A percentile compares a stretch with the other conserved stretches of the same genome.
Evolutionary conservation across 2,888 invertebrate genomes (phyloP).

Genomic region (Apamea sordens): DNA sequence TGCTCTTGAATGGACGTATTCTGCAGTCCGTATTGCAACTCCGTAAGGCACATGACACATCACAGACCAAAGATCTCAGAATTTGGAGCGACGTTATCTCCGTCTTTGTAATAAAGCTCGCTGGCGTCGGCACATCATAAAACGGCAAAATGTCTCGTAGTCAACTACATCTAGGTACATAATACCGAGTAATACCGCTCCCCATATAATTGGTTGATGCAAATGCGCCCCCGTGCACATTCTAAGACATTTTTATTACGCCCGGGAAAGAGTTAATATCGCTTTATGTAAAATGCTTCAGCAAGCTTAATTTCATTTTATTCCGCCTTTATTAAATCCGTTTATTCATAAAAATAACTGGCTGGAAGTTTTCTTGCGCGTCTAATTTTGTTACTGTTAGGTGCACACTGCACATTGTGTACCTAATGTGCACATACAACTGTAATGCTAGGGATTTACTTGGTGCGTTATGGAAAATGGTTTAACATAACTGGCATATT

Average conservation of each 20-base stretch:
- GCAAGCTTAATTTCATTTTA: conserved; percentile 74
- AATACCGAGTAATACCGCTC: conserved; percentile 38
- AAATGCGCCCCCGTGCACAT: conserved; percentile 78
- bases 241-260: conserved; percentile 82
- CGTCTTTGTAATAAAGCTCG: conserved; percentile 73
- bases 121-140: conserved; percentile 74
- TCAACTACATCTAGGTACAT: conserved; percentile 63
- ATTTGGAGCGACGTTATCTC: conserved; percentile 63
- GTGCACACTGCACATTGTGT: conserved; percentile 15
- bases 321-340: conserved; percentile 66
- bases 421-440: background rate
- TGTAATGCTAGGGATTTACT: conserved; percentile 17
- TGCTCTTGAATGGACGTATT: conserved; percentile 42
- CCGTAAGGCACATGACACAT: conserved; percentile 63
- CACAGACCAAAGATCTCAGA: conserved; percentile 51
- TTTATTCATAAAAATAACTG: conserved; percentile 66
- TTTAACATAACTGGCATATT: background rate
- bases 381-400: conserved; percentile 57
- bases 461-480: conserved; percentile 4
- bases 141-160: conserved; percentile 73
- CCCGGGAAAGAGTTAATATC: conserved; percentile 81
- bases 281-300: conserved; percentile 79
- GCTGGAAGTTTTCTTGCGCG: conserved; percentile 52
- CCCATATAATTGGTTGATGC: conserved; percentile 70
- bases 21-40: conserved; percentile 61